Conservation (phyloP, 2,797 vertebrate genomes). For the Brachymystax lenok region DNA sequence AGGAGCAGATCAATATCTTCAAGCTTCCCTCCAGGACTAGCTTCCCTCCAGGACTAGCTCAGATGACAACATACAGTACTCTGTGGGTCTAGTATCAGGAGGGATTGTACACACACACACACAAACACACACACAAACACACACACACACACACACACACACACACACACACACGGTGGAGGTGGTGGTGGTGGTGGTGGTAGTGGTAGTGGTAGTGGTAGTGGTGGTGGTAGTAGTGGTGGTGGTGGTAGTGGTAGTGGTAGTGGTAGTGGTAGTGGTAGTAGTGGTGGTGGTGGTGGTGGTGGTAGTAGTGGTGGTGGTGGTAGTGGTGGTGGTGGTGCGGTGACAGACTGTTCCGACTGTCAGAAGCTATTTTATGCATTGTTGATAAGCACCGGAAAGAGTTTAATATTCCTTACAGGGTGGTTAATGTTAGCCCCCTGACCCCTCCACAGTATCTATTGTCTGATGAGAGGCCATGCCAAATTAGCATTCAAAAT, state of each 20-base stretch:
- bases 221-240: too few relatives aligned
- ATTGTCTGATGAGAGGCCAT: constrained; percentile 62
- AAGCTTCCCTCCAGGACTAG: too few relatives aligned
- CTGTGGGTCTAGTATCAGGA: constrained; percentile 42
- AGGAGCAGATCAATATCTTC: constrained; percentile 67
- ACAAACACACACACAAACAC: too few relatives aligned
- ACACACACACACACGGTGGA: too few relatives aligned
- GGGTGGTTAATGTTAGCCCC: constrained; percentile 45
- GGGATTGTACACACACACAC: background rate
- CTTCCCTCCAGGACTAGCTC: constrained; percentile 8
- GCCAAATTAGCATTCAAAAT: constrained; percentile 62
- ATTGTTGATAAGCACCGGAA: constrained; percentile 47
- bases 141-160: too few relatives aligned
- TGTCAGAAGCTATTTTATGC: constrained; percentile 45
- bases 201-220: too few relatives aligned
- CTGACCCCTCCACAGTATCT: constrained; percentile 62
- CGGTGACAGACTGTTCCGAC: constrained; percentile 16
- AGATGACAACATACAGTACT: constrained; percentile 44
- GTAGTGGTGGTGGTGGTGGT: too few relatives aligned
- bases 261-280: too few relatives aligned
- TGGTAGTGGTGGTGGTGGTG: too few relatives aligned
- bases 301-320: too few relatives aligned
- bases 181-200: too few relatives aligned
- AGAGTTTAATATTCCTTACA: constrained; percentile 65
- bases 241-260: too few relatives aligned